These are phyloP conservation scores for Drosophila auraria DNA, from an alignment of 1,140 invertebrate genomes.

Conservation along the genomic window DNA sequence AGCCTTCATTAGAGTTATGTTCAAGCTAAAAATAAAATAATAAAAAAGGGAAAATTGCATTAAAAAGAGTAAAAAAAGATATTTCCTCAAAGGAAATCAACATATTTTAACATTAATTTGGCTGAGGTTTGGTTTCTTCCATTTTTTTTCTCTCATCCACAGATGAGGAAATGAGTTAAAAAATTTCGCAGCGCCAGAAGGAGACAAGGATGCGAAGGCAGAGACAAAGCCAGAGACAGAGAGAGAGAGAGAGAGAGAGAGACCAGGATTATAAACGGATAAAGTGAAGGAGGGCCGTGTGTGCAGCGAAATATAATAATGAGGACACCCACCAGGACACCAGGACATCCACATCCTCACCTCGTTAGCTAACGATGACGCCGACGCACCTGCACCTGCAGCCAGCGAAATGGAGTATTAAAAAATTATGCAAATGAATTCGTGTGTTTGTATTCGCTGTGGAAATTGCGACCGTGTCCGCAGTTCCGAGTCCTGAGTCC, in stretches of 20 bases:
- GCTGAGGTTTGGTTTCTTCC: slow-evolving; percentile 14
- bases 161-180: slow-evolving; percentile 54
- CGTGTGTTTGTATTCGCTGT: slow-evolving; percentile 65
- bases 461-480: slow-evolving; percentile 6
- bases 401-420: slow-evolving; percentile 79
- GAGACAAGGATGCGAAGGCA: not conserved
- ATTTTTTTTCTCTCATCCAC: not conserved
- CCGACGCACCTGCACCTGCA: slow-evolving; percentile 62
- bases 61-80: not conserved
- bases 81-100: slow-evolving; percentile 68
- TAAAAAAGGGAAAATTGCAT: not conserved
- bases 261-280: slow-evolving; percentile 54
- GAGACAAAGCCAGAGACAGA: slow-evolving; percentile 4
- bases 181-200: slow-evolving; percentile 27
- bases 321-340: slow-evolving; percentile 67
- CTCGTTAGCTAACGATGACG: slow-evolving; percentile 69
- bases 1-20: slow-evolving; percentile 28
- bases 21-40: too few species aligned
- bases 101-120: slow-evolving; percentile 78
- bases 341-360: slow-evolving; percentile 42
- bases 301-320: slow-evolving; percentile 79
- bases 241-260: slow-evolving; percentile 1
- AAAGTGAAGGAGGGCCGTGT: slow-evolving; percentile 32
- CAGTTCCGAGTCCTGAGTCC: slow-evolving; percentile 5
- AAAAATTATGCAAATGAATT: slow-evolving; percentile 83